Conservation (phyloP, 2,888 invertebrate species). For the Lycocerus yunnanus region DNA sequence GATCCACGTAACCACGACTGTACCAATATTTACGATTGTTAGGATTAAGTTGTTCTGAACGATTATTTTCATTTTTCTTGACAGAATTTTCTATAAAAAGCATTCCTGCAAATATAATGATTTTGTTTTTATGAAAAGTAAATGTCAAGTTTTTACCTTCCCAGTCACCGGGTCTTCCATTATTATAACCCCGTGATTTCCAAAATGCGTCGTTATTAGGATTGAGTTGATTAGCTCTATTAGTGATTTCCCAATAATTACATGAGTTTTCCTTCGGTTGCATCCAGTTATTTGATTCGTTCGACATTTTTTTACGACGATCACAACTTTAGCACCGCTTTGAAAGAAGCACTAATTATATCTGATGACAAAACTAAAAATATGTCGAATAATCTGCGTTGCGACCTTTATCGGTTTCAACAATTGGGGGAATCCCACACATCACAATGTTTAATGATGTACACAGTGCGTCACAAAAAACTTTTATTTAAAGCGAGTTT, state of each 20-base stretch:
- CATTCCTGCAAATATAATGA: background rate
- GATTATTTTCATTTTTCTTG: background rate
- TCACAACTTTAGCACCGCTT: background rate
- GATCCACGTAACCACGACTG: background rate
- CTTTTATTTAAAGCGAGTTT: too few species aligned
- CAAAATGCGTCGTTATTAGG: constrained; percentile 26
- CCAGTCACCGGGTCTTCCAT: constrained; percentile 6
- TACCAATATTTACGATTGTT: background rate
- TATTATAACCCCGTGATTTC: constrained; percentile 24
- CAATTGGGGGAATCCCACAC: background rate
- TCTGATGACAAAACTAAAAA: background rate
- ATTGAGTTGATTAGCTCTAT: constrained; percentile 20
- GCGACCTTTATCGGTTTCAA: background rate
- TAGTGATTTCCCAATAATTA: background rate
- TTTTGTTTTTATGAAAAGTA: background rate
- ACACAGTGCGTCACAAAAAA: too few species aligned
- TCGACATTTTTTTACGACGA: background rate
- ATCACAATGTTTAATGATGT: too few species aligned
- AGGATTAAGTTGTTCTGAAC: background rate
- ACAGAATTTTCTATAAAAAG: background rate
- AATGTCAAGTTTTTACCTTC: background rate
- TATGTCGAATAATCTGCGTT: background rate
- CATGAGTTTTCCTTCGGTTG: background rate
- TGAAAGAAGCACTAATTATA: background rate
- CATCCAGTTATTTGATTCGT: background rate